These are phyloP conservation scores for Plagodis pulveraria DNA, from an alignment of 2,888 invertebrate species.

Conservation along the genomic window DNA sequence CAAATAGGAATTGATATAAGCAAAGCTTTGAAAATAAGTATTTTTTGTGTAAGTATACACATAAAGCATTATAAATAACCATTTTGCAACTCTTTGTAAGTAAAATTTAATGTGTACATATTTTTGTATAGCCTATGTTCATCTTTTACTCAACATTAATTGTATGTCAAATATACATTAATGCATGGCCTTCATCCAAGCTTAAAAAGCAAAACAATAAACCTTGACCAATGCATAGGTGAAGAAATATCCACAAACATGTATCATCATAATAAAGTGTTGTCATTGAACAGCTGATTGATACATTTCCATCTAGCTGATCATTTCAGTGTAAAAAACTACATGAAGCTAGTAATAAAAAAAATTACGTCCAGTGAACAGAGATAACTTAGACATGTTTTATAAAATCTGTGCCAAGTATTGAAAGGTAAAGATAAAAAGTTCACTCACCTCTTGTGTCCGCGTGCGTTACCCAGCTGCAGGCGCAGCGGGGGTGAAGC, in stretches of 20 bases:
- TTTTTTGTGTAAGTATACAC: too few species aligned
- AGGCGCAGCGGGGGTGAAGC: conserved; percentile 95
- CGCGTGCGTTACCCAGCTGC: conserved; percentile 88
- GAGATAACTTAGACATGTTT: conserved; percentile 24
- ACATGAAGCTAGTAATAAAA: too few species aligned
- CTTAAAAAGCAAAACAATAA: not conserved
- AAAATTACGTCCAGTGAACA: too few species aligned
- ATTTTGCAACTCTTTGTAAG: too few species aligned
- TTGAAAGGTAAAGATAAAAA: conserved; percentile 42
- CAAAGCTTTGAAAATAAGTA: too few species aligned
- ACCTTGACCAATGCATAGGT: conserved; percentile 2
- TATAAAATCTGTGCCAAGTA: conserved; percentile 45
- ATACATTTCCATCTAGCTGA: conserved; percentile 31
- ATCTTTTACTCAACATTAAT: too few species aligned
- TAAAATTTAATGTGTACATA: too few species aligned
- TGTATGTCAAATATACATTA: too few species aligned
- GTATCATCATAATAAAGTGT: conserved; percentile 6
- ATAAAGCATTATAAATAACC: too few species aligned
- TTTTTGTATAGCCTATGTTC: too few species aligned
- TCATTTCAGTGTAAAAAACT: conserved; percentile 2
- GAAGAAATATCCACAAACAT: conserved; percentile 20
- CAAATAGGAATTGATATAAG: too few species aligned
- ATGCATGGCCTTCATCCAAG: not conserved
- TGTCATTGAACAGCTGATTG: conserved; percentile 44
- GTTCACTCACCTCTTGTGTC: conserved; percentile 78